phyloP scores from a whole-genome alignment of 2,888 invertebrate species.

The Frankliniella fusca region DNA sequence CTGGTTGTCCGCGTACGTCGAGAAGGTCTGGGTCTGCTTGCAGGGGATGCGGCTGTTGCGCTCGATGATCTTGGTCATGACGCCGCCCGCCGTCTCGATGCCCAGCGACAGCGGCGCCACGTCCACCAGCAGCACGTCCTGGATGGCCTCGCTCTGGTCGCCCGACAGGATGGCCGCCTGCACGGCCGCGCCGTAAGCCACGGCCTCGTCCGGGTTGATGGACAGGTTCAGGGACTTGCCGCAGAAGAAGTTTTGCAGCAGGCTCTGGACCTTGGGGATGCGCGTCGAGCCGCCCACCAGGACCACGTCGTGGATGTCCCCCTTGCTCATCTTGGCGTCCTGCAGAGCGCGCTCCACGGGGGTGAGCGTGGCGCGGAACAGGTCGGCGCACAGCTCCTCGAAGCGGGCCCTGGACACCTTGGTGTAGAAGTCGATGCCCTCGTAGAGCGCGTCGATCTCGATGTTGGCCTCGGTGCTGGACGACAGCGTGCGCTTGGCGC shows the following conservation, averaged over 20 bases:
- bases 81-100: constrained; percentile 71
- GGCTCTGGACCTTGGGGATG: constrained; percentile 70
- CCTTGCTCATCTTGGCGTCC: constrained; percentile 74
- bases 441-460: constrained; percentile 52
- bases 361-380: constrained; percentile 67
- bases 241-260: constrained; percentile 59
- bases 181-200: constrained; percentile 76
- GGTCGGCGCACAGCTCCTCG: constrained; percentile 67
- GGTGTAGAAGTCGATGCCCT: constrained; percentile 58
- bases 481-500: constrained; percentile 52
- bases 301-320: constrained; percentile 70
- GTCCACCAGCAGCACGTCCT: constrained; percentile 66
- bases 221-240: constrained; percentile 67
- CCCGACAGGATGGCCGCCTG: constrained; percentile 73
- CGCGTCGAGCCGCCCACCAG: constrained; percentile 77
- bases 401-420: constrained; percentile 69
- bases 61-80: constrained; percentile 61
- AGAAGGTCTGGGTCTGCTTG: constrained; percentile 64
- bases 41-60: constrained; percentile 53
- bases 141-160: constrained; percentile 56
- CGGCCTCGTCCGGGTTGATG: constrained; percentile 76
- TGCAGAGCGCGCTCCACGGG: constrained; percentile 73
- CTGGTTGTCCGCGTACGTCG: constrained; percentile 89
- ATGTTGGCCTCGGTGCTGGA: constrained; percentile 53
- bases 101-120: constrained; percentile 67